Percentiles rank a stretch among this genome's conserved stretches.
phyloP scores from a whole-genome alignment of 2,888 invertebrate species.

The Caenorhabditis afra region DNA sequence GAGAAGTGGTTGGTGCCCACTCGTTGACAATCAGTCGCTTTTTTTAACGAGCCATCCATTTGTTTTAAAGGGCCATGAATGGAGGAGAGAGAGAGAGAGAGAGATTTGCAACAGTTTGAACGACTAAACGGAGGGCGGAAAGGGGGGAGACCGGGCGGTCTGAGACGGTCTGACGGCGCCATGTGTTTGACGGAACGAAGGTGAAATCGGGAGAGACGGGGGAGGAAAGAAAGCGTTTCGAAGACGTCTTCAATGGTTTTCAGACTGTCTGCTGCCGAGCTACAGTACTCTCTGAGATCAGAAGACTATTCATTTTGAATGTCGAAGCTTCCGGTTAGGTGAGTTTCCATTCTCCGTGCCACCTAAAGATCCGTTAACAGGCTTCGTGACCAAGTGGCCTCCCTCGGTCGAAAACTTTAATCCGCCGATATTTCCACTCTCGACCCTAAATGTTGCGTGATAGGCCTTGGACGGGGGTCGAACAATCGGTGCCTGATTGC shows the following conservation, averaged over 20 bases:
- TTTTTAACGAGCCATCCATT: conserved; percentile 8
- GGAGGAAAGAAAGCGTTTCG: neutral
- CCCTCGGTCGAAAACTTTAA: no score
- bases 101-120: conserved; percentile 18
- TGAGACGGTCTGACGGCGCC: conserved; percentile 5
- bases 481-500: no score
- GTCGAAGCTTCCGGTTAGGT: no score
- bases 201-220: neutral
- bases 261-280: no score
- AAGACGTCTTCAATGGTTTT: neutral
- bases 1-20: neutral
- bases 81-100: neutral
- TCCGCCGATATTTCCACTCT: no score
- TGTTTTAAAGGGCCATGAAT: conserved; percentile 29
- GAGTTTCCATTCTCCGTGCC: no score
- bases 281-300: no score
- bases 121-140: conserved; percentile 20
- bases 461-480: no score
- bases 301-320: no score
- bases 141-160: neutral
- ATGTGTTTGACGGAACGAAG: conserved; percentile 32
- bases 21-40: neutral
- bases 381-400: no score
- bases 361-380: no score
- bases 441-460: no score